Base-by-base conservation (phyloP, 2,113 vertebrate species). In the Calyptommatus sinebrachiatus region DNA sequence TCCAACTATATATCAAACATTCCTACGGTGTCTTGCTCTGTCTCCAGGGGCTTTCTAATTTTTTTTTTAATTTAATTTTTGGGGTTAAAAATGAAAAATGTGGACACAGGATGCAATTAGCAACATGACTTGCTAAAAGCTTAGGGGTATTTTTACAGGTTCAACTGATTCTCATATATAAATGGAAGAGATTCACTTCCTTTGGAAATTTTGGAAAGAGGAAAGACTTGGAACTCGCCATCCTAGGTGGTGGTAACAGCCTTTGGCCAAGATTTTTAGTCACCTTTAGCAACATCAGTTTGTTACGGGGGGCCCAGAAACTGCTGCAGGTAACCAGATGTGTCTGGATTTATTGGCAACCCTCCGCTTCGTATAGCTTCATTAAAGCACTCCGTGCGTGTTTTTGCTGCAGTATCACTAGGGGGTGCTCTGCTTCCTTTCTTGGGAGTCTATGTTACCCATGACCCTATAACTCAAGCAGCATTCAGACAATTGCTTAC, bases 1-100 rank as follows among this genome's bases (percentile, higher is more conserved):
- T 97, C 96, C 98, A 99, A 99, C 98, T 99, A 99, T 99, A 98
- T 99, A 99, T 99, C 97, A 99, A 99, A 99, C 98, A 99, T 99
- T 99, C 96, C 97, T 99, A 99, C 97, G 98, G 98, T 97, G 98
- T 98, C 96, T 96, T 96, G 98, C 96, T 95, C 97, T 97, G 95
- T 98, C 97, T 98, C 96, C 98, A 96, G 96, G 97, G 94, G 91
- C 28, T 10, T 76, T 41, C 26, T 35, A 24, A 70, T 24, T 24
- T 45, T 14, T 26, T 57, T 57, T 14, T 18, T 57, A n/a, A 28
- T 5, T 21, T 78, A 92, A 90, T 89, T 66, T 48, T 21, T 28
- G 0, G 28, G 22, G 11, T 71, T 50, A 57, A 85, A 90, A 91
- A 92, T 81, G 1, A 83, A 41, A 41, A 41, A 41, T 41, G 35